Evolutionary conservation across 2,888 invertebrate species (phyloP).

Genomic region (Ochropacha duplaris): DNA sequence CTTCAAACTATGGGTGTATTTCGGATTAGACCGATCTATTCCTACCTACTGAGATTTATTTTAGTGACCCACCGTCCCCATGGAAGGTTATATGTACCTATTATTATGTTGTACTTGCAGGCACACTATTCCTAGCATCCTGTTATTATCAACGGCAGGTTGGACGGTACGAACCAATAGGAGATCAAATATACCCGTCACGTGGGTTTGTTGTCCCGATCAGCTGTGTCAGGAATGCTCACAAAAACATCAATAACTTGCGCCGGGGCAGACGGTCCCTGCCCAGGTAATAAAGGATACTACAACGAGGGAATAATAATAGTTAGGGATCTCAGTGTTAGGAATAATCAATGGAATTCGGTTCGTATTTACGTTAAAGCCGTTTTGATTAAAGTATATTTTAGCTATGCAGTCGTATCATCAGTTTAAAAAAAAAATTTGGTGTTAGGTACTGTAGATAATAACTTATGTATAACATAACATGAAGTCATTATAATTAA

Average conservation of each 20-base stretch:
- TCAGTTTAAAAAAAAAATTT: neutral
- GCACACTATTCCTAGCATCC: no score
- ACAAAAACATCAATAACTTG: slow-evolving; percentile 66
- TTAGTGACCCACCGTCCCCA: no score
- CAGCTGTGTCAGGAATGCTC: slow-evolving; percentile 70
- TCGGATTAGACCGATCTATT: no score
- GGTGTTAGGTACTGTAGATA: neutral
- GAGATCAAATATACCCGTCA: slow-evolving; percentile 26
- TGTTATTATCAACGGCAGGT: no score
- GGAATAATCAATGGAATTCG: slow-evolving; percentile 25
- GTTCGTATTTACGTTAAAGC: neutral
- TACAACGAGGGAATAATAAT: slow-evolving; percentile 31
- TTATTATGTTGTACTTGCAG: no score
- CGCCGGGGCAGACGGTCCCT: slow-evolving; percentile 30
- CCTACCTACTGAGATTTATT: no score
- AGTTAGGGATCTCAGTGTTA: slow-evolving; percentile 16
- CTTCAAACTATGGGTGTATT: slow-evolving; percentile 40
- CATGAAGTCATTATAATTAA: neutral
- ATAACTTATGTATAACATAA: neutral
- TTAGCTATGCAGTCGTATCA: neutral
- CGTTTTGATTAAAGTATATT: neutral
- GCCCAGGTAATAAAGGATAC: slow-evolving; percentile 55
- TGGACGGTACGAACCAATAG: no score
- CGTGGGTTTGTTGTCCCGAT: slow-evolving; percentile 61
- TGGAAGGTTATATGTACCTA: no score